Percentiles rank a stretch among this genome's conserved stretches.
These are phyloP conservation scores for Spisula subtruncata DNA, from an alignment of 2,888 invertebrate species.

Conservation along the genomic window DNA sequence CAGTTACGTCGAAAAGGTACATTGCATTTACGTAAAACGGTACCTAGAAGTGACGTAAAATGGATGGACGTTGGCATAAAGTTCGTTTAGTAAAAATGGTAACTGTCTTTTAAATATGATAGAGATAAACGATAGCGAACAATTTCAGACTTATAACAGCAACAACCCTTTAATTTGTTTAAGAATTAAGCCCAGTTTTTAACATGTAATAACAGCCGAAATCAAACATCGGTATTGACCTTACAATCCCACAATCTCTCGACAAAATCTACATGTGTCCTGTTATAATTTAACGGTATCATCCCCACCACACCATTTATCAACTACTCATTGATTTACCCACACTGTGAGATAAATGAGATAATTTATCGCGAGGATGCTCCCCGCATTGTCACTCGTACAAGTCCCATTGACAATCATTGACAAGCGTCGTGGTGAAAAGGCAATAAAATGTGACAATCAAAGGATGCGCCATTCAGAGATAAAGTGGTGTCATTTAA, in stretches of 20 bases:
- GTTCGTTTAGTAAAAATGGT: too few relatives aligned
- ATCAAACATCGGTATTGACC: background rate
- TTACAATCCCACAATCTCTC: too few relatives aligned
- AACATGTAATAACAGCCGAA: background rate
- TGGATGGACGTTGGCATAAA: too few relatives aligned
- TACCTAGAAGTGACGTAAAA: too few relatives aligned
- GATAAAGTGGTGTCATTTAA: slow-evolving; percentile 47
- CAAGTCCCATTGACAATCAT: slow-evolving; percentile 30
- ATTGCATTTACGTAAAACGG: too few relatives aligned
- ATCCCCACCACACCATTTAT: background rate
- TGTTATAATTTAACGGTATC: slow-evolving; percentile 18
- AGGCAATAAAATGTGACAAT: slow-evolving; percentile 46
- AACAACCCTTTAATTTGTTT: too few relatives aligned
- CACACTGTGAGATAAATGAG: slow-evolving; percentile 50
- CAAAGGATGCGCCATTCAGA: slow-evolving; percentile 49
- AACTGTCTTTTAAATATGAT: too few relatives aligned
- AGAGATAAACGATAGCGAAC: too few relatives aligned
- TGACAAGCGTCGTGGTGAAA: slow-evolving; percentile 42
- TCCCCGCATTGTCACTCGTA: slow-evolving; percentile 29
- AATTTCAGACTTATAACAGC: too few relatives aligned
- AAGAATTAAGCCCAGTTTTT: background rate
- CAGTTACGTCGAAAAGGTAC: too few relatives aligned
- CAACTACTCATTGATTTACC: background rate
- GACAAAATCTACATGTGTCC: slow-evolving; percentile 8
- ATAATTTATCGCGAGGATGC: slow-evolving; percentile 52